Base-by-base conservation (phyloP, 1,140 invertebrate species). In the Nylanderia fulva region DNA sequence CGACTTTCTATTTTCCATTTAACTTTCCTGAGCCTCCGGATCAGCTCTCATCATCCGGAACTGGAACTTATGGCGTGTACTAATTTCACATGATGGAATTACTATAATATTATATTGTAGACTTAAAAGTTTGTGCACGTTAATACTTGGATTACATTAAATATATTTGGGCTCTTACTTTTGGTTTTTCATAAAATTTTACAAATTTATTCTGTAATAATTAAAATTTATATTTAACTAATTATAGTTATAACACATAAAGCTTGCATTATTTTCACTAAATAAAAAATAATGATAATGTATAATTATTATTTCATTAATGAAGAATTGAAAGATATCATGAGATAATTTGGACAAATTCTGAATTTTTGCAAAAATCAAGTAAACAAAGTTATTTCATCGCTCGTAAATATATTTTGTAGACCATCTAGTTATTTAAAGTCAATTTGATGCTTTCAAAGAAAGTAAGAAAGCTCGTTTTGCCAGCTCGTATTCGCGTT, bases 401-500 rank as follows among this genome's bases (percentile, higher is more conserved):
- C 13, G 58, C 63, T 86, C 74, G 63, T 80, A 89, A 89, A 89
- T 89, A 84, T 60, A 69, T 42, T 48, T 45, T 58, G 58, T 58
- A 52, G 71, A 56, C 24, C 36, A 29, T 64, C 8, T 21, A 56
- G 36, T 48, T 82, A 39, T 58, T 71, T 27, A 36, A 82, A 82
- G 24, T 61, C 61, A 13, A 4, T 42, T 29, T 13, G 42, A 71
- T 60, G 66, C 77, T 82, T 82, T 71, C 71, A 72, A 82, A 72
- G 66, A 82, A 82, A 82, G 66, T 82, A 56, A 24, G 54, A 54
- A 52, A 24, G 27, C 24, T 27, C 24, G 52, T 36, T 42, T 52
- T 21, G 5, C 21, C 39, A 48, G 11, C 66, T 72, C 66, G 33
- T 48, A 52, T 74, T 58, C 56, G 63, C 86, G 56, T 87, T 84